Base-by-base conservation (phyloP, 2,888 invertebrate genomes). In the Aplocera efformata region DNA sequence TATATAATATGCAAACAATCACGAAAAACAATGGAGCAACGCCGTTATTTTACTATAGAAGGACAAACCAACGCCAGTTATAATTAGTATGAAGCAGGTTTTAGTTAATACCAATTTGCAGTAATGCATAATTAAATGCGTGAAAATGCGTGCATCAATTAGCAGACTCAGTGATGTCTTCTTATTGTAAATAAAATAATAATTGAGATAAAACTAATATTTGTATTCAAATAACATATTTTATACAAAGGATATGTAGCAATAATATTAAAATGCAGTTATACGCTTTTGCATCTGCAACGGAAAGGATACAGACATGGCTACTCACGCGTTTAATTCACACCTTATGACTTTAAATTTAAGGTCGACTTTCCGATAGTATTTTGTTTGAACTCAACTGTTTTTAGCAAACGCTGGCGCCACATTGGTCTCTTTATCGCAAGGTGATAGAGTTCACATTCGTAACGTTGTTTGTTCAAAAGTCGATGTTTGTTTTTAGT, bases 401-500 rank as follows among this genome's bases (percentile, higher is more conserved):
- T 40, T 44, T 44, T 44, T 35, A 35, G 41, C 30, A 17, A 17
- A 13, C 4, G 10, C 22, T 40, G 44, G 39, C 44, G 44, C 44
- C 44, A 44, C 2, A 34, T n/a, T 26, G 30, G 35, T 1, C 9
- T 8, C 23, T 35, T 40, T 48, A 40, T 21, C 1, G 3, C 6
- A 1, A 17, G 2, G 11, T 1, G 6, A 10, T 36, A 48, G 30
- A 30, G 42, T 48, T 40, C 20, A 36, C 9, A 38, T 27, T 46
- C 5, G 30, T n/a, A 28, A 7, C n/a, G 13, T 7, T 9, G 10
- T 40, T 33, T 27, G 25, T 17, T 3, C 13, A 26, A 35, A 48
- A 33, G 25, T 24, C 32, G 36, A 40, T 40, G 53, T 52, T 57
- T 55, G 51, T 55, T 58, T 58, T 53, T 46, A 37, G 48, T 42